A percentile compares a stretch with the other conserved stretches of the same genome.
Evolutionary conservation across 2,113 vertebrate species (phyloP).

Genomic region (Rhabdomys dilectus): DNA sequence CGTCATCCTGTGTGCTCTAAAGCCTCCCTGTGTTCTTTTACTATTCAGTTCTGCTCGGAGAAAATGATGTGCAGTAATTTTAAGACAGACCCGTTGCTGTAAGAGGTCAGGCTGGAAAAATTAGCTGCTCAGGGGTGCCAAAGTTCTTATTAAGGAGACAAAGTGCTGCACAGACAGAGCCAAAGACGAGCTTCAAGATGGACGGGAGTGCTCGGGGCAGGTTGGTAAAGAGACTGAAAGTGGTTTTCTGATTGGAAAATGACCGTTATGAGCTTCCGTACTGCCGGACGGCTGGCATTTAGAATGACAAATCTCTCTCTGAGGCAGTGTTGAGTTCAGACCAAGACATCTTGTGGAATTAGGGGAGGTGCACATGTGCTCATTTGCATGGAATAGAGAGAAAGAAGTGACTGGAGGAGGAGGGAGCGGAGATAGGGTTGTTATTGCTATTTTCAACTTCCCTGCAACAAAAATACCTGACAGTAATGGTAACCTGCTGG

Average conservation of each 20-base stretch:
- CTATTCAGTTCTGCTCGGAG: slow-evolving; percentile 55
- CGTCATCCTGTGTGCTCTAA: neutral
- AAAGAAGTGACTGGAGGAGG: neutral
- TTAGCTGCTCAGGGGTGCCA: slow-evolving; percentile 13
- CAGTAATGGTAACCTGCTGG: neutral
- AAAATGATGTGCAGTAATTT: slow-evolving; percentile 33
- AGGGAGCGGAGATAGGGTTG: neutral
- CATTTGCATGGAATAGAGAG: slow-evolving; percentile 16
- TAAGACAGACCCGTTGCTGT: neutral
- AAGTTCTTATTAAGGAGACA: slow-evolving; percentile 4
- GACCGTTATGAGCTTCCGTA: neutral
- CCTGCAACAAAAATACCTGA: too few relatives aligned
- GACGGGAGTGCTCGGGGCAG: neutral
- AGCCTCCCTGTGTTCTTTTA: slow-evolving; percentile 31
- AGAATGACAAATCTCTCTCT: neutral
- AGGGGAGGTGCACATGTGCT: neutral
- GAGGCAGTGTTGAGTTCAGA: neutral
- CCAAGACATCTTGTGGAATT: neutral
- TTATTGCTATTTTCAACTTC: neutral
- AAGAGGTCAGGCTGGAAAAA: slow-evolving; percentile 58
- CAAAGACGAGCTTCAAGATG: neutral
- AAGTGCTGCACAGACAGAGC: neutral
- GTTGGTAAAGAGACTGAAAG: neutral
- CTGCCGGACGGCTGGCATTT: neutral
- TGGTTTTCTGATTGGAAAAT: slow-evolving; percentile 46